Evolutionary conservation across 2,797 vertebrate species (phyloP).

Genomic region (Thaleichthys pacificus): DNA sequence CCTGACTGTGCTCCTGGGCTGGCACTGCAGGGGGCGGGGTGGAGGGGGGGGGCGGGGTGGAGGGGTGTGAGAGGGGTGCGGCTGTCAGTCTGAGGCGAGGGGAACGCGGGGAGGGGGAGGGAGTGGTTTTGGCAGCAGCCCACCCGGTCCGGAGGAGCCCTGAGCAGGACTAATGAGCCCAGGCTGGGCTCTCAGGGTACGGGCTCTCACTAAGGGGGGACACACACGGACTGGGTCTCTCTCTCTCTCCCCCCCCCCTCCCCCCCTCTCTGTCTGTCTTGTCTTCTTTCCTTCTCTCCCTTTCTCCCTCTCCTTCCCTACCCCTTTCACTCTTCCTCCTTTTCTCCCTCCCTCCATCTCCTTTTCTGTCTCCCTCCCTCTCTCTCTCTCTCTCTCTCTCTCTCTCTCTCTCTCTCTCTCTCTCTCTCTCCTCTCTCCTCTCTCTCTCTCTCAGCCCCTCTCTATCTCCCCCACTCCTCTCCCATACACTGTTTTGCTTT

Average conservation of each 20-base stretch:
- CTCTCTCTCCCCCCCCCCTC: slow-evolving; percentile 9
- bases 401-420: slow-evolving; percentile 17
- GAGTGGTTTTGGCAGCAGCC: slow-evolving; percentile 61
- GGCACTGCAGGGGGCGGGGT: slow-evolving; percentile 73
- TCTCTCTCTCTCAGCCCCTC: slow-evolving; percentile 29
- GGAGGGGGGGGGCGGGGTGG: slow-evolving; percentile 69
- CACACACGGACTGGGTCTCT: slow-evolving; percentile 38
- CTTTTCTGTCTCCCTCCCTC: neutral
- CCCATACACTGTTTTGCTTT: slow-evolving; percentile 17
- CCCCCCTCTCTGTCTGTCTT: neutral
- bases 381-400: neutral
- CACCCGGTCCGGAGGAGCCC: slow-evolving; percentile 61
- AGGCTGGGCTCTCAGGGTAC: slow-evolving; percentile 53
- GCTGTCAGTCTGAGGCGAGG: slow-evolving; percentile 6
- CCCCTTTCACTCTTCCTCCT: too few species aligned
- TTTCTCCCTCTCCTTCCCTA: too few species aligned
- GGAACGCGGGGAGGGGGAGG: slow-evolving; percentile 37
- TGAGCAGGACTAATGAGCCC: slow-evolving; percentile 72
- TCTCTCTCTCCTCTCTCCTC: slow-evolving; percentile 15
- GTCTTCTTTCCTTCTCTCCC: slow-evolving; percentile 8
- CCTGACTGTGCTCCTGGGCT: slow-evolving; percentile 84
- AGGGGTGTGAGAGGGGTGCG: slow-evolving; percentile 56
- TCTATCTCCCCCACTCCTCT: slow-evolving; percentile 37
- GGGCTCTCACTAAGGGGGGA: slow-evolving; percentile 40
- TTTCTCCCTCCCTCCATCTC: slow-evolving; percentile 16